phyloP scores from a whole-genome alignment of 2,888 invertebrate genomes.

The Colostygia pectinataria region DNA sequence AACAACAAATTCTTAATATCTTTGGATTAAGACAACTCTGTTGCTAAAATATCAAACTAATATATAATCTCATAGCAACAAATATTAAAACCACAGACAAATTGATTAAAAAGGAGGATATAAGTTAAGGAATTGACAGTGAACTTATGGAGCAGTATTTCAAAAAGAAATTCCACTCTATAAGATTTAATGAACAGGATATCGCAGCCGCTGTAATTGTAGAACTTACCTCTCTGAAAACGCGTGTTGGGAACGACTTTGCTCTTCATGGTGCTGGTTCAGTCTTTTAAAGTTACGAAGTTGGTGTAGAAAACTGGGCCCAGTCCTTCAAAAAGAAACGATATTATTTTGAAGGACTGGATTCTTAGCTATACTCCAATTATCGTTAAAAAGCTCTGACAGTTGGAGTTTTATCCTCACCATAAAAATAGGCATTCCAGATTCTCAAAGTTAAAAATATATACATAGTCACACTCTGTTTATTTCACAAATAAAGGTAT shows the following conservation, averaged over 20 bases:
- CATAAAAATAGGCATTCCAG: no score
- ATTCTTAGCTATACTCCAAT: conserved; percentile 24
- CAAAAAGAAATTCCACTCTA: conserved; percentile 4
- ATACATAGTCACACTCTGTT: no score
- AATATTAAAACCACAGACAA: no score
- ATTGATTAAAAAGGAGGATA: conserved; percentile 1
- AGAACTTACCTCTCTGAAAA: conserved; percentile 27
- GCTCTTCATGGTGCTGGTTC: conserved; percentile 27
- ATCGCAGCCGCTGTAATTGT: conserved; percentile 17
- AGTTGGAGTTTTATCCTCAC: neutral
- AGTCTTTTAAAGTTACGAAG: conserved; percentile 28
- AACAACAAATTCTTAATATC: no score
- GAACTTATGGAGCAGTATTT: conserved; percentile 8
- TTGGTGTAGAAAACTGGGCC: conserved; percentile 30
- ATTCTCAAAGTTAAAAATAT: no score
- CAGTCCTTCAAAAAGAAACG: conserved; percentile 30
- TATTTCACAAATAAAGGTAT: no score
- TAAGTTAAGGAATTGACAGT: conserved; percentile 15
- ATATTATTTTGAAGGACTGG: conserved; percentile 31
- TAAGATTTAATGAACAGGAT: conserved; percentile 15
- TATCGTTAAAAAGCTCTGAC: conserved; percentile 22
- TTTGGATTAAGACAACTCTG: no score
- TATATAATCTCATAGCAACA: no score
- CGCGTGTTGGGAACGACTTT: conserved; percentile 23
- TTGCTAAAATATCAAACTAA: no score